Evolutionary conservation across 1,140 invertebrate species (phyloP), one percentile per base, ranked within the genome.

Genomic region (Hormaphis cornu): DNA sequence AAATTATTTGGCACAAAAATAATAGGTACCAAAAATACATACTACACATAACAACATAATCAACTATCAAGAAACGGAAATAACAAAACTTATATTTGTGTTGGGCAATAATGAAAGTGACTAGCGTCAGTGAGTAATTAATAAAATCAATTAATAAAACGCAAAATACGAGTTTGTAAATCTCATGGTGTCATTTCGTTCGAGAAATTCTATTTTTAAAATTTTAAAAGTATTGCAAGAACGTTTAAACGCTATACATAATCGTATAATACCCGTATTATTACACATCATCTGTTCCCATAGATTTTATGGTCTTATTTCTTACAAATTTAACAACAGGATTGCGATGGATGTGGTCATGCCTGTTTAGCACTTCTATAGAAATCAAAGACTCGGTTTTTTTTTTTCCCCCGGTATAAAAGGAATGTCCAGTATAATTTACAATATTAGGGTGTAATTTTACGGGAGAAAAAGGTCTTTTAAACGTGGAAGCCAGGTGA

Each of bases 361-460:
- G 20, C 28, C n/a, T 9, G 28, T 46, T 22, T 66, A 50, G 22
- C 30, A 46, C 20, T 50, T 66, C 61, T 48, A 66, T 66, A 66
- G 44, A 48, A 66, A 28, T 66, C 44, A n/a, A 18, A 18, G 26
- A 48, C 24, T 16, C 16, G 9, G 33, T 35, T 63, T 66, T 35
- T 33, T 66, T n/a, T n/a, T n/a, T n/a, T n/a, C n/a, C n/a, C n/a
- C n/a, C n/a, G n/a, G n/a, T n/a, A 48, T 9, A 16, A 8, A 48
- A 66, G 44, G 40, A 48, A 66, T 46, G 42, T 66, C 40, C 44
- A 14, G 44, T 28, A 50, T 66, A 66, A 66, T 66, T 66, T 66
- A 66, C 61, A 66, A 66, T 66, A 48, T 66, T 66, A 66, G 61
- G 61, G 61, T 66, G 26, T 66, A 66, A 50, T 66, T 63, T 63